These are phyloP conservation scores for Osedax fenrisi DNA, from an alignment of 2,888 invertebrate genomes.

Conservation along the genomic window DNA sequence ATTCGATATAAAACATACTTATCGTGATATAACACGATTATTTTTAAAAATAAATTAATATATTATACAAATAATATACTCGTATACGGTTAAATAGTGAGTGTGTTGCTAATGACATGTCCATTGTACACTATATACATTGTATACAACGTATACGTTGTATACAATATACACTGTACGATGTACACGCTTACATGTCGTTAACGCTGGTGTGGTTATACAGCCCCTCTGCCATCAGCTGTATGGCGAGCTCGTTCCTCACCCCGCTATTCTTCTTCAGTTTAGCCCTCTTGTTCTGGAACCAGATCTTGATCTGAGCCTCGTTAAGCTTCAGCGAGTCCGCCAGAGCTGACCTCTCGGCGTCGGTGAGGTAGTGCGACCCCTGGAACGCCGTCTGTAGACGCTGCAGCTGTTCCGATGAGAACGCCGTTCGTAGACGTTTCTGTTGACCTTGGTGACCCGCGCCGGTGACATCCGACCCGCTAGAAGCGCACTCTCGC, in stretches of 20 bases:
- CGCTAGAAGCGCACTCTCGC: constrained; percentile 33
- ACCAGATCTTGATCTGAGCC: constrained; percentile 92
- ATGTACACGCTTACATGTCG: neutral
- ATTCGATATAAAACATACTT: no score
- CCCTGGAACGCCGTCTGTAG: constrained; percentile 71
- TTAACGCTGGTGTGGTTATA: constrained; percentile 62
- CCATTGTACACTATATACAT: neutral
- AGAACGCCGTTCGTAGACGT: constrained; percentile 83
- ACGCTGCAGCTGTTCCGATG: constrained; percentile 68
- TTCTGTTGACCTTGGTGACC: no score
- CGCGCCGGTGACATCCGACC: no score
- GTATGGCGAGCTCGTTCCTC: constrained; percentile 68
- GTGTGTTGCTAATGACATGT: neutral
- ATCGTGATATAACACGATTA: no score
- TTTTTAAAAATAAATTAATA: no score
- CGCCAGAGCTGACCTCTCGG: constrained; percentile 73
- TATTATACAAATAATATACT: no score
- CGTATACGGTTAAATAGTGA: no score
- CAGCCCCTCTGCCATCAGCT: constrained; percentile 83
- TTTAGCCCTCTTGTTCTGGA: constrained; percentile 90
- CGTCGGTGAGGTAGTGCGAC: constrained; percentile 68
- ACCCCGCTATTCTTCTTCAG: constrained; percentile 78
- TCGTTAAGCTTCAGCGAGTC: constrained; percentile 63
- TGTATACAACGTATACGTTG: no score
- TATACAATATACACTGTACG: no score